phyloP scores from a whole-genome alignment of 2,888 invertebrate genomes.

The Bhutanitis thaidina region DNA sequence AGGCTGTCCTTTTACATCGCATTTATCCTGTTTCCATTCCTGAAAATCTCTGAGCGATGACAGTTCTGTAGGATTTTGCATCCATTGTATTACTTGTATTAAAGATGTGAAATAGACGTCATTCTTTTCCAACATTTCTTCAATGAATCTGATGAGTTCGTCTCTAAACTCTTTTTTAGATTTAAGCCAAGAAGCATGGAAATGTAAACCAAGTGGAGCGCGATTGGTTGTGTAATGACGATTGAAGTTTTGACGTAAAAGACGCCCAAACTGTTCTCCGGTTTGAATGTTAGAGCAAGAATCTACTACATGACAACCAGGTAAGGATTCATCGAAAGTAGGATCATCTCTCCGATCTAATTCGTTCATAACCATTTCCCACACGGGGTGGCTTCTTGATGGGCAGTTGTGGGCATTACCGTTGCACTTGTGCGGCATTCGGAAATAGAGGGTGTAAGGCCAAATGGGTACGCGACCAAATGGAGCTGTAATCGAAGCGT shows the following conservation, averaged over 20 bases:
- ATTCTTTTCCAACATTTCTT: conserved; percentile 92
- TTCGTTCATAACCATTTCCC: conserved; percentile 99
- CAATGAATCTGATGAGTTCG: conserved; percentile 94
- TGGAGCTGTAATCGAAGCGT: conserved; percentile 95
- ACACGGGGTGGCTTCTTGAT: conserved; percentile 93
- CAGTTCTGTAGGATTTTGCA: conserved; percentile 95
- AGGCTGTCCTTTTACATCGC: conserved; percentile 95
- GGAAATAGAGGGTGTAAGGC: conserved; percentile 98
- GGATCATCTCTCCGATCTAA: conserved; percentile 96
- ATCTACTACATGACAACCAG: conserved; percentile 97
- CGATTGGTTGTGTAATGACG: conserved; percentile 96
- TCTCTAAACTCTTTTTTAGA: conserved; percentile 96
- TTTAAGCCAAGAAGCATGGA: conserved; percentile 97
- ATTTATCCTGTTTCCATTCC: conserved; percentile 95
- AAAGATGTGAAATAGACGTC: conserved; percentile 96
- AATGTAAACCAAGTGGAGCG: conserved; percentile 94
- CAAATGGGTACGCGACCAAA: conserved; percentile 94
- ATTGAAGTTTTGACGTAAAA: conserved; percentile 96
- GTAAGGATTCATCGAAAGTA: conserved; percentile 94
- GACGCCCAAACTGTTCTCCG: conserved; percentile 93
- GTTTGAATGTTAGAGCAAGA: conserved; percentile 95
- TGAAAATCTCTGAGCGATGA: conserved; percentile 93
- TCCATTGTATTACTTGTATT: conserved; percentile 96
- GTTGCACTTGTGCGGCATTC: conserved; percentile 97
- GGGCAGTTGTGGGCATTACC: conserved; percentile 97